Conservation (phyloP, 2,888 invertebrate genomes). For the Phanerotoma sp. region DNA sequence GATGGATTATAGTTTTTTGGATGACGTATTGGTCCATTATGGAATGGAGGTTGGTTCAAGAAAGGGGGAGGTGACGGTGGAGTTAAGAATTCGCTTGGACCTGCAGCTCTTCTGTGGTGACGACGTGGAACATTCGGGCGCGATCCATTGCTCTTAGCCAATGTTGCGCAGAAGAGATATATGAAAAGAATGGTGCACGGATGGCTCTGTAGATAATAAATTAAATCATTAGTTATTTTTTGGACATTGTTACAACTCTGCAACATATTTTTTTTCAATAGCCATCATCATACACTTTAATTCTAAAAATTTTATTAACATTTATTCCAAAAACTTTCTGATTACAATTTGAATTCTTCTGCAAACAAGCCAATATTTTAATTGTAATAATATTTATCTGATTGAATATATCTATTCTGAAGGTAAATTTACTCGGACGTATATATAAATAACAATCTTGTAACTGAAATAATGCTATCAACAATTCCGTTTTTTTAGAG, state of each 20-base stretch:
- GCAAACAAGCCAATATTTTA: too few relatives aligned
- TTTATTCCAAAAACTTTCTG: too few relatives aligned
- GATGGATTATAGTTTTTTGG: conserved; percentile 44
- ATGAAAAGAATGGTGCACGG: conserved; percentile 33
- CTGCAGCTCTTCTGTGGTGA: conserved; percentile 37
- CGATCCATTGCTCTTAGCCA: conserved; percentile 36
- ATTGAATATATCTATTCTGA: too few relatives aligned
- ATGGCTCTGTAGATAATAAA: conserved; percentile 27
- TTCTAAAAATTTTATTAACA: too few relatives aligned
- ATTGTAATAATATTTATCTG: too few relatives aligned
- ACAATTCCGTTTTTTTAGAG: conserved; percentile 1
- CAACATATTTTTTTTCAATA: conserved; percentile 1
- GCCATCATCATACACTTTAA: too few relatives aligned
- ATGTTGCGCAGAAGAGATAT: conserved; percentile 24
- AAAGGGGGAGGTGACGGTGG: conserved; percentile 43
- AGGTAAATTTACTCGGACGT: background rate
- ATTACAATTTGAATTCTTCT: too few relatives aligned
- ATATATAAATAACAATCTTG: background rate
- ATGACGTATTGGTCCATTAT: conserved; percentile 31
- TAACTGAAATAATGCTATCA: background rate
- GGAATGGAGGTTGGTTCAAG: conserved; percentile 23
- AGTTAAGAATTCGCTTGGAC: conserved; percentile 46
- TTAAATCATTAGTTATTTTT: background rate
- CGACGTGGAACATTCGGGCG: conserved; percentile 31
- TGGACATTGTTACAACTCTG: background rate